phyloP scores from a whole-genome alignment of 2,797 vertebrate genomes.

The Channa striata region DNA sequence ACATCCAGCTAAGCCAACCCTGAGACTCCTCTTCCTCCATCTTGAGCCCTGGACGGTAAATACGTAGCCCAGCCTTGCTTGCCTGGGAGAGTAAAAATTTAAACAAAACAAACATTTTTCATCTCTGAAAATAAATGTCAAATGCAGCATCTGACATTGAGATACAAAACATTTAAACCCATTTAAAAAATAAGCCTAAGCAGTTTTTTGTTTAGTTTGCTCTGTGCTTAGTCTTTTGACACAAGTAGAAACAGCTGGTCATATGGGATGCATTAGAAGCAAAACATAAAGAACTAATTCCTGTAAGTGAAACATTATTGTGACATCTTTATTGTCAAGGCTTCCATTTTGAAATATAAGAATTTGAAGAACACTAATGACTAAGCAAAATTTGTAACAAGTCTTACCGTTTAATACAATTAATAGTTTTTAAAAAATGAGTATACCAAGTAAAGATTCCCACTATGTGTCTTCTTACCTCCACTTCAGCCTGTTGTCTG shows the following conservation, averaged over 20 bases:
- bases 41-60: slow-evolving; percentile 91
- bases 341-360: neutral
- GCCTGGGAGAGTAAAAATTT: slow-evolving; percentile 79
- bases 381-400: neutral
- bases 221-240: neutral
- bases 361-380: neutral
- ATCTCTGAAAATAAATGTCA: neutral
- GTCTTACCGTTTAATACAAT: slow-evolving; percentile 3
- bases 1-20: slow-evolving; percentile 96
- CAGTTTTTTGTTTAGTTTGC: neutral
- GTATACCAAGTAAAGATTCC: neutral
- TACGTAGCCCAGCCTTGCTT: slow-evolving; percentile 90
- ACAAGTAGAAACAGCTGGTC: neutral
- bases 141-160: neutral
- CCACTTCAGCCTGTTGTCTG: slow-evolving; percentile 97
- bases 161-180: neutral
- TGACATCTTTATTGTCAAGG: neutral
- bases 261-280: neutral
- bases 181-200: neutral
- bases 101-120: neutral
- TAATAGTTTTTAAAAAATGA: neutral
- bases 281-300: neutral
- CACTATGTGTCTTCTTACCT: slow-evolving; percentile 82
- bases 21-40: slow-evolving; percentile 90
- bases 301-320: too few species aligned